A percentile compares a stretch with the other conserved stretches of the same genome.
Evolutionary conservation across 1,140 invertebrate genomes (phyloP).

Genomic region (Panulirus ornatus): DNA sequence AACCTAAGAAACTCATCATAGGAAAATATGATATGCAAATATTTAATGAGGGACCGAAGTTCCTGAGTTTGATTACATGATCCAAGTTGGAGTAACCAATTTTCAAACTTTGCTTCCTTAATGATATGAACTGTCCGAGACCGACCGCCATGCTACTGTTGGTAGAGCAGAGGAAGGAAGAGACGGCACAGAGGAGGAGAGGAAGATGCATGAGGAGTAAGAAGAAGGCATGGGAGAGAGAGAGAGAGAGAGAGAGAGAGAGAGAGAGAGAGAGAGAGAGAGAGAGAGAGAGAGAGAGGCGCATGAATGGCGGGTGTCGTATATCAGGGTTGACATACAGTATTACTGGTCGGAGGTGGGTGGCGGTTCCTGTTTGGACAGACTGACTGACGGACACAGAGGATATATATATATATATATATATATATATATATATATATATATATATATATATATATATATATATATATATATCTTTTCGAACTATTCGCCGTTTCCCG

Average conservation of each 20-base stretch:
- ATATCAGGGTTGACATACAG: too few species aligned
- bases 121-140: conserved; percentile 39
- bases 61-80: conserved; percentile 49
- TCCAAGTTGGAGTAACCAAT: conserved; percentile 28
- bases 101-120: conserved; percentile 22
- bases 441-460: conserved; percentile 14
- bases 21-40: conserved; percentile 57
- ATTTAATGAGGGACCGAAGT: conserved; percentile 39
- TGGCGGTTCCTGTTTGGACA: too few species aligned
- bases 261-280: conserved; percentile 9
- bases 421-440: conserved; percentile 14
- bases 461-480: too few species aligned
- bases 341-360: too few species aligned
- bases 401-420: conserved; percentile 14
- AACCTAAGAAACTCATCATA: conserved; percentile 53
- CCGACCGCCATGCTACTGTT: not conserved
- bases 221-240: not conserved
- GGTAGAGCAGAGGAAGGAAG: too few species aligned
- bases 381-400: too few species aligned
- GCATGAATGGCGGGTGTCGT: not conserved
- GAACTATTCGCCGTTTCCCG: too few species aligned
- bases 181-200: not conserved
- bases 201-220: not conserved
- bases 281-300: conserved; percentile 6
- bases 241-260: conserved; percentile 29